A percentile compares a stretch with the other conserved stretches of the same genome.
phyloP scores from a whole-genome alignment of 1,140 invertebrate genomes.

The Listronotus oregonensis region DNA sequence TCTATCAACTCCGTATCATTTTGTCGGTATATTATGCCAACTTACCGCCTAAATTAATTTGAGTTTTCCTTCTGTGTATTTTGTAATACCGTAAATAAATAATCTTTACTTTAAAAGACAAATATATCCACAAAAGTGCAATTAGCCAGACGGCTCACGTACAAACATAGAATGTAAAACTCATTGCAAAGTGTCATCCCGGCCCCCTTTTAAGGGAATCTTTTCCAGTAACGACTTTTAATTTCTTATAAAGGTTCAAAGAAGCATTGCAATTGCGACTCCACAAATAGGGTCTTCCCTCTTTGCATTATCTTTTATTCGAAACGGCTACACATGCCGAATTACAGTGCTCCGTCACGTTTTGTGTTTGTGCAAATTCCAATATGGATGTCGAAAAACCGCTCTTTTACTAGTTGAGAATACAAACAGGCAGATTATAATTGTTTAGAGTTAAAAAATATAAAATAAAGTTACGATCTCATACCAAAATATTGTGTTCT shows the following conservation, averaged over 20 bases:
- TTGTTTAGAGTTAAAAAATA: no score
- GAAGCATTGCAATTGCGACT: conserved; percentile 6
- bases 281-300: conserved; percentile 32
- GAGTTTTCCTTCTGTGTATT: no score
- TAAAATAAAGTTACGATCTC: no score
- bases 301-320: conserved; percentile 34
- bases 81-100: no score
- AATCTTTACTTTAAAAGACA: no score
- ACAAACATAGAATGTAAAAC: conserved; percentile 24
- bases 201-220: conserved; percentile 20
- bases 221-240: conserved; percentile 26
- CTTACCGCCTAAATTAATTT: no score
- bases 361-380: conserved; percentile 23
- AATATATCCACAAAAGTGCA: no score
- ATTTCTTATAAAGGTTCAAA: conserved; percentile 33
- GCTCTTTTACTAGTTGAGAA: no score
- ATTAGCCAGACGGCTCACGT: conserved; percentile 2
- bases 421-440: no score
- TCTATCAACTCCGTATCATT: no score
- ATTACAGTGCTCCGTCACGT: conserved; percentile 27
- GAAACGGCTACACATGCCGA: conserved; percentile 25
- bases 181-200: conserved; percentile 24
- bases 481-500: no score
- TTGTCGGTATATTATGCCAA: no score
- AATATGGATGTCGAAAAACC: conserved; percentile 9